Percentiles rank a stretch among this genome's conserved stretches.
Conservation (phyloP, 2,888 invertebrate genomes). For the Machimus rusticus region DNA sequence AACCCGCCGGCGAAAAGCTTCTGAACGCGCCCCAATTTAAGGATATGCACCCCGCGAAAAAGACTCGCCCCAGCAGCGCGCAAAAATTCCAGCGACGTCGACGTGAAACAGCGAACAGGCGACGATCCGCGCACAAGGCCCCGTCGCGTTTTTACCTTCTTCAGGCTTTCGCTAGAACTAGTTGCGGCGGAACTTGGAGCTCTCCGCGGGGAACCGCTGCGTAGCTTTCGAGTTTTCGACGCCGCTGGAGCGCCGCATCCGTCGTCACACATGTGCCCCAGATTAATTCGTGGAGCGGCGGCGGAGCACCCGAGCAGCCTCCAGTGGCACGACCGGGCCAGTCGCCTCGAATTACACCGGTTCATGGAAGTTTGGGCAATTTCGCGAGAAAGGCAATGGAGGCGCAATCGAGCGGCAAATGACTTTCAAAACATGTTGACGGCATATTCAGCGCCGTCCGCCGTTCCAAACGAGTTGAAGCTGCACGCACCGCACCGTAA, state of each 20-base stretch:
- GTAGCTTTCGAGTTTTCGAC: not conserved
- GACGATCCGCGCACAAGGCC: not conserved
- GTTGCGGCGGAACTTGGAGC: not conserved
- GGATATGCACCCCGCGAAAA: not conserved
- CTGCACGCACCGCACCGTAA: not conserved
- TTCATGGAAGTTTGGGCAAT: not conserved
- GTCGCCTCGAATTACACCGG: not conserved
- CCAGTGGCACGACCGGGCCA: not conserved
- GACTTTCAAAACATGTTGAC: not conserved
- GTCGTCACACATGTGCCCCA: not conserved
- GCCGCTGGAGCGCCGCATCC: not conserved
- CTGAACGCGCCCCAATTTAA: constrained; percentile 14
- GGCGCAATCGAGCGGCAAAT: not conserved
- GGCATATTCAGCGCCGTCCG: not conserved
- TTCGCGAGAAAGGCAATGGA: not conserved
- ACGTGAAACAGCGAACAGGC: not conserved
- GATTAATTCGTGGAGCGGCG: not conserved
- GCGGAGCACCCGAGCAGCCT: not conserved
- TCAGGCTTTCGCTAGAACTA: not conserved
- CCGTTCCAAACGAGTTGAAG: not conserved
- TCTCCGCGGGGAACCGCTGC: not conserved
- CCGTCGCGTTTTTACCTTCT: constrained; percentile 3
- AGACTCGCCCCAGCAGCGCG: not conserved
- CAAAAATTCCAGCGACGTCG: not conserved
- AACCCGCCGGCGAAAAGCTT: not conserved